Conservation (phyloP, 1,140 invertebrate species). For the Ganaspis sp. region DNA sequence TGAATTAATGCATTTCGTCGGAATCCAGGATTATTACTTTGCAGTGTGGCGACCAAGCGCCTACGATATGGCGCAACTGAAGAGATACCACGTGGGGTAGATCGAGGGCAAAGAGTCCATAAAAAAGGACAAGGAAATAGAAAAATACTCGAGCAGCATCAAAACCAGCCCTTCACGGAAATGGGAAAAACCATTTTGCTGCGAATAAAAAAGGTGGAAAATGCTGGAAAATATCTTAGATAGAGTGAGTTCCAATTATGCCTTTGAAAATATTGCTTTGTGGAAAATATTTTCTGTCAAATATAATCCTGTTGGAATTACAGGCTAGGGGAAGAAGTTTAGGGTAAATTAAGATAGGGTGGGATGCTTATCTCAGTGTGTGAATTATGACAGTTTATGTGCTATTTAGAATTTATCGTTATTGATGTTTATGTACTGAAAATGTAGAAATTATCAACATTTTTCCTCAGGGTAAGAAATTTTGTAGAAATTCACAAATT, state of each 20-base stretch:
- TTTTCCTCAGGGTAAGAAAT: too few relatives aligned
- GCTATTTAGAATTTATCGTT: too few relatives aligned
- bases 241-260: not conserved
- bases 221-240: not conserved
- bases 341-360: too few relatives aligned
- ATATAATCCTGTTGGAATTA: not conserved
- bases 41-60: not conserved
- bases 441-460: too few relatives aligned
- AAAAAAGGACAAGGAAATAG: not conserved
- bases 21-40: constrained; percentile 26
- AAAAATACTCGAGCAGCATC: not conserved
- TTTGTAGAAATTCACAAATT: too few relatives aligned
- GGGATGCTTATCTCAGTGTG: too few relatives aligned
- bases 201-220: too few relatives aligned
- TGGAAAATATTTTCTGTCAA: not conserved
- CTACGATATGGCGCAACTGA: not conserved
- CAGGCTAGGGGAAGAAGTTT: not conserved
- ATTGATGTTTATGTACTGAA: too few relatives aligned
- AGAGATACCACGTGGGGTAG: not conserved
- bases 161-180: not conserved
- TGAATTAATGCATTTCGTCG: constrained; percentile 42
- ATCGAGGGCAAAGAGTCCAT: not conserved
- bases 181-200: too few relatives aligned
- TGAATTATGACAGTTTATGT: too few relatives aligned
- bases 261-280: not conserved